Evolutionary conservation across 2,797 vertebrate species (phyloP).

Genomic region (Serranus cabrilla): DNA sequence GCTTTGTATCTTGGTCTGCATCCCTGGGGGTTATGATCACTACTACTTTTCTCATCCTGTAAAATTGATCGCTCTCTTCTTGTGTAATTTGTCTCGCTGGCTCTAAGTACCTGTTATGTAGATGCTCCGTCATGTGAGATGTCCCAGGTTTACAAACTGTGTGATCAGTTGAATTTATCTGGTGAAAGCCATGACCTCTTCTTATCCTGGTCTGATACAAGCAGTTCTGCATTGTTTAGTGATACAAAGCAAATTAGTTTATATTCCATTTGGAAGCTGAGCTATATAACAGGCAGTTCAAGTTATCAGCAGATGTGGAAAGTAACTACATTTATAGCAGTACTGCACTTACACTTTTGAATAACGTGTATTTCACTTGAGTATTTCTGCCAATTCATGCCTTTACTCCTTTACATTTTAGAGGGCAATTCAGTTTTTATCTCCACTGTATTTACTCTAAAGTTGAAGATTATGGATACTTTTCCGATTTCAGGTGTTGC

Average conservation of each 20-base stretch:
- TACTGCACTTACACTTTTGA: not conserved
- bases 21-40: constrained; percentile 17
- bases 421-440: not conserved
- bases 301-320: constrained; percentile 19
- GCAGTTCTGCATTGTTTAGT: constrained; percentile 46
- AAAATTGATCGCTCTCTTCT: constrained; percentile 11
- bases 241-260: constrained; percentile 50
- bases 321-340: constrained; percentile 3
- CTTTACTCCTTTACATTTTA: not conserved
- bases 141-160: constrained; percentile 62
- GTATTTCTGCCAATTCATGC: not conserved
- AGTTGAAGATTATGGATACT: not conserved
- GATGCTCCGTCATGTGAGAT: constrained; percentile 62
- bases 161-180: constrained; percentile 51
- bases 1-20: constrained; percentile 29
- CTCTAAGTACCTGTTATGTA: constrained; percentile 48
- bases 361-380: not conserved
- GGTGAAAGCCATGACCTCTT: constrained; percentile 41
- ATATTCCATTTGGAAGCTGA: constrained; percentile 17
- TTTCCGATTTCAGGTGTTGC: too few species aligned
- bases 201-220: constrained; percentile 59
- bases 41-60: constrained; percentile 7
- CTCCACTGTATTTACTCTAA: not conserved
- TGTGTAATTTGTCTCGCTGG: constrained; percentile 59
- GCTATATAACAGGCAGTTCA: constrained; percentile 20